Evolutionary conservation across 2,888 invertebrate species (phyloP).

Genomic region (Arctia plantaginis): DNA sequence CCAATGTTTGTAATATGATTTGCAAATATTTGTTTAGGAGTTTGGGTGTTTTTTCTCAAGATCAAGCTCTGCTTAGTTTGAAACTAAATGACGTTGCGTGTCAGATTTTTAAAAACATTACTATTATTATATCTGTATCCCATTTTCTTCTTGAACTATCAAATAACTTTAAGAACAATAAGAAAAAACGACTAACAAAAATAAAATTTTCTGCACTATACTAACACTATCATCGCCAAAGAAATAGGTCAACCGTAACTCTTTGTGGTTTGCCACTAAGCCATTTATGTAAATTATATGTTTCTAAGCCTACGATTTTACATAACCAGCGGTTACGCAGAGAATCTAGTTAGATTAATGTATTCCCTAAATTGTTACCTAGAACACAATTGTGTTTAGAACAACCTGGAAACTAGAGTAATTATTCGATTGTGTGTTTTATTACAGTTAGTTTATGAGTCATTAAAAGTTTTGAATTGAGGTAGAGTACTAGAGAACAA

Average conservation of each 20-base stretch:
- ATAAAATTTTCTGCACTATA: background rate
- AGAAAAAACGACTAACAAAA: background rate
- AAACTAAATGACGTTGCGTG: too few relatives aligned
- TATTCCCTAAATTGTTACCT: slow-evolving; percentile 7
- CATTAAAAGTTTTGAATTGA: background rate
- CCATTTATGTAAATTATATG: slow-evolving; percentile 24
- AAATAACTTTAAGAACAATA: background rate
- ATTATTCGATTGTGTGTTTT: slow-evolving; percentile 1
- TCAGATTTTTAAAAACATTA: too few relatives aligned
- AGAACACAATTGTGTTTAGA: slow-evolving; percentile 7
- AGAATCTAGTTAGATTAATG: slow-evolving; percentile 13
- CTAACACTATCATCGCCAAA: slow-evolving; percentile 19
- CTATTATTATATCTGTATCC: too few relatives aligned
- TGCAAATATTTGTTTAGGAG: too few relatives aligned
- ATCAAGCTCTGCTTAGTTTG: too few relatives aligned
- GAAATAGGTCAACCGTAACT: slow-evolving; percentile 17
- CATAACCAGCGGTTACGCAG: slow-evolving; percentile 8
- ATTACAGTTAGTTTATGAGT: background rate
- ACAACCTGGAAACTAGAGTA: background rate
- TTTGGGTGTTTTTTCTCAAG: too few relatives aligned
- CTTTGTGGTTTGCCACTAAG: slow-evolving; percentile 12
- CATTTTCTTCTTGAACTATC: too few relatives aligned
- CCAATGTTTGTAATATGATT: too few relatives aligned
- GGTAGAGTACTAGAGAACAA: background rate
- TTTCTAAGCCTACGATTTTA: slow-evolving; percentile 19